A percentile compares a stretch with the other conserved stretches of the same genome.
phyloP scores from a whole-genome alignment of 2,888 invertebrate genomes.

The Augochlorella aurata region DNA sequence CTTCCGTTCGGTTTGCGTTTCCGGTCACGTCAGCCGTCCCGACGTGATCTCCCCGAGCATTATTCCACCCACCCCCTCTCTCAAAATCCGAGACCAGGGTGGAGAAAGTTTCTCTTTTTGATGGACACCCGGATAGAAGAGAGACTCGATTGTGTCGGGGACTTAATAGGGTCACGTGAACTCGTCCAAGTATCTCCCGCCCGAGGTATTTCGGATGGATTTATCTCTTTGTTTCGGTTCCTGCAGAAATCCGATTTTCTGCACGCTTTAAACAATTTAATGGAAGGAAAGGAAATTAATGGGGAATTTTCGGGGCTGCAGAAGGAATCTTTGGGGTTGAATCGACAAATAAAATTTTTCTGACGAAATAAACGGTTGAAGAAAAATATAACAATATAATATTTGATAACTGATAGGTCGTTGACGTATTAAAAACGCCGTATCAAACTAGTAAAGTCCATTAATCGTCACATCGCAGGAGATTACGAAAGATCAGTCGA shows the following conservation, averaged over 20 bases:
- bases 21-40: slow-evolving; percentile 14
- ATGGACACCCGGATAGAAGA: background rate
- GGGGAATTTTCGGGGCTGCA: too few relatives aligned
- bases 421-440: too few relatives aligned
- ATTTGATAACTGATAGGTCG: too few relatives aligned
- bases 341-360: too few relatives aligned
- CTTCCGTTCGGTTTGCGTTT: background rate
- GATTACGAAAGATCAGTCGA: too few relatives aligned
- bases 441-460: too few relatives aligned
- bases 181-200: background rate
- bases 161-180: background rate
- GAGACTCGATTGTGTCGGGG: background rate
- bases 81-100: background rate
- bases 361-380: too few relatives aligned
- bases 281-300: too few relatives aligned
- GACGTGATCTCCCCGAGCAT: slow-evolving; percentile 2
- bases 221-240: background rate
- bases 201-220: background rate
- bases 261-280: too few relatives aligned
- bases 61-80: background rate
- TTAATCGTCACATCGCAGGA: too few relatives aligned
- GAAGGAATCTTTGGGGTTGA: too few relatives aligned
- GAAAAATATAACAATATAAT: too few relatives aligned
- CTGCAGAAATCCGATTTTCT: background rate
- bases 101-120: background rate